phyloP scores from a whole-genome alignment of 2,888 invertebrate genomes.

The Neoascia interrupta region DNA sequence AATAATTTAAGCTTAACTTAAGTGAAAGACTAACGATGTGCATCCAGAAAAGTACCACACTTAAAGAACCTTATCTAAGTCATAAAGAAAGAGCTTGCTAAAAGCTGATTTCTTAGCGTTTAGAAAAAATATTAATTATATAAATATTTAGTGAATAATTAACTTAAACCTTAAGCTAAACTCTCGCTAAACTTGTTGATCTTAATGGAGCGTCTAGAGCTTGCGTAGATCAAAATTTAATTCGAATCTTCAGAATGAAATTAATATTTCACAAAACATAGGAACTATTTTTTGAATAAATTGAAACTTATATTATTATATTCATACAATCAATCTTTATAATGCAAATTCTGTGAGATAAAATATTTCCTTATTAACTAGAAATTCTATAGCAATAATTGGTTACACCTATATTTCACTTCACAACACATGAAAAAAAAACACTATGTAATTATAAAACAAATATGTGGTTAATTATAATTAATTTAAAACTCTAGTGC shows the following conservation, averaged over 20 bases:
- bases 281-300: not conserved
- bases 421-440: conserved; percentile 7
- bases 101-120: too few species aligned
- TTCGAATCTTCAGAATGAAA: conserved; percentile 24
- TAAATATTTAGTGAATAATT: conserved; percentile 1
- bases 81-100: too few species aligned
- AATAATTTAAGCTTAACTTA: conserved; percentile 33
- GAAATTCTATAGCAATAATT: conserved; percentile 58
- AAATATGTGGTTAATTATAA: conserved; percentile 23
- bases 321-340: conserved; percentile 48
- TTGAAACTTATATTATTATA: not conserved
- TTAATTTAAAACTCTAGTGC: conserved; percentile 46
- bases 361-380: conserved; percentile 36
- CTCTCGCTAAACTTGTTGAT: not conserved
- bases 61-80: conserved; percentile 39
- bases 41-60: not conserved
- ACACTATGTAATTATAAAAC: too few species aligned
- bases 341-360: conserved; percentile 59
- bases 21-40: conserved; percentile 44
- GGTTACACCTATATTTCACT: conserved; percentile 30
- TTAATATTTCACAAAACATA: conserved; percentile 5
- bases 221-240: conserved; percentile 1
- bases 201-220: too few species aligned
- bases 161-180: conserved; percentile 5
- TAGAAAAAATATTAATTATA: too few species aligned